Percentiles rank a stretch among this genome's conserved stretches.
These are phyloP conservation scores for Rhyzopertha dominica DNA, from an alignment of 1,140 invertebrate species.

Conservation along the genomic window DNA sequence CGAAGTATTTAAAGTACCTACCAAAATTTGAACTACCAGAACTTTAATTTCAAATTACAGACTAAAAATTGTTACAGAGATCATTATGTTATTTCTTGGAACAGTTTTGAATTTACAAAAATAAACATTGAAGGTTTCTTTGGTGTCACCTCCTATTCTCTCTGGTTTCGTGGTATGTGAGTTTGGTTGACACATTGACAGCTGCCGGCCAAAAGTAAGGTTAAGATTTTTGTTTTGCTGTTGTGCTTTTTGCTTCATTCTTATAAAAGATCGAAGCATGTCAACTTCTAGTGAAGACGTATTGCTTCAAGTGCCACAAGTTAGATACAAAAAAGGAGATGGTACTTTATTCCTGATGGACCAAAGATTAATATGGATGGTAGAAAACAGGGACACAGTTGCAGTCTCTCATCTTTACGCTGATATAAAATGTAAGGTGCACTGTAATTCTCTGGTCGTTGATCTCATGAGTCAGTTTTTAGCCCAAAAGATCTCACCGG, in stretches of 20 bases:
- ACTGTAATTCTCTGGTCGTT: too few species aligned
- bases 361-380: slow-evolving; percentile 92
- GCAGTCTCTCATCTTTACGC: slow-evolving; percentile 89
- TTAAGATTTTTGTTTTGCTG: not conserved
- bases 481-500: slow-evolving; percentile 98
- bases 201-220: not conserved
- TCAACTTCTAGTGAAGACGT: slow-evolving; percentile 89
- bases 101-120: slow-evolving; percentile 5
- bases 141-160: not conserved
- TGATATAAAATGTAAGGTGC: slow-evolving; percentile 86
- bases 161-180: not conserved
- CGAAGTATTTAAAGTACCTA: too few species aligned
- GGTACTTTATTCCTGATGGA: slow-evolving; percentile 95
- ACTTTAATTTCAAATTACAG: too few species aligned
- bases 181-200: not conserved
- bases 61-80: too few species aligned
- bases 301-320: slow-evolving; percentile 83
- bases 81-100: not conserved
- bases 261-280: slow-evolving; percentile 47
- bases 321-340: slow-evolving; percentile 93
- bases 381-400: slow-evolving; percentile 85
- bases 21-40: too few species aligned
- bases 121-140: not conserved
- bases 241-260: not conserved
- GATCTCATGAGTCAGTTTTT: slow-evolving; percentile 45